phyloP scores from a whole-genome alignment of 1,140 invertebrate species.

The Trigoniulus corallinus region DNA sequence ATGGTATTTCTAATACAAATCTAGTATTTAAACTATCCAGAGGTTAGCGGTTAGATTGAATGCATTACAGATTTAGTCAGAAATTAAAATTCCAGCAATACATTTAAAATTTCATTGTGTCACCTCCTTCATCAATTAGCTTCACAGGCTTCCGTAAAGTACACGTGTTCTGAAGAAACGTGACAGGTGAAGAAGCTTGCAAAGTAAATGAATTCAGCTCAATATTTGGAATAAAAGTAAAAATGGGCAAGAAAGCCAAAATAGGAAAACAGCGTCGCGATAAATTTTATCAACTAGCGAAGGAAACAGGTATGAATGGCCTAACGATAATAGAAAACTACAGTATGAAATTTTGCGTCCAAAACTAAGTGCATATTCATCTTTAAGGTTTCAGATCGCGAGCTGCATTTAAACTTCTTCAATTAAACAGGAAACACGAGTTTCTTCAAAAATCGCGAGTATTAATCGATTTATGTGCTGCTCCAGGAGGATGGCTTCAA shows the following conservation, averaged over 20 bases:
- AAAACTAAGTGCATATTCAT: slow-evolving; percentile 8
- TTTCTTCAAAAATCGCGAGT: slow-evolving; percentile 92
- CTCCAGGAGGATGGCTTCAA: slow-evolving; percentile 99
- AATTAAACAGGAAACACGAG: slow-evolving; percentile 92
- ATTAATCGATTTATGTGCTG: slow-evolving; percentile 94
- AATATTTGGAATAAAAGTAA: no score
- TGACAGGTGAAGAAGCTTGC: no score
- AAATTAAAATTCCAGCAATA: no score
- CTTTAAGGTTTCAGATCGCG: slow-evolving; percentile 83
- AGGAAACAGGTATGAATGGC: slow-evolving; percentile 71
- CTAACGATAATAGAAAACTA: background rate
- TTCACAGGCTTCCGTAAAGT: no score
- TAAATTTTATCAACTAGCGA: slow-evolving; percentile 96
- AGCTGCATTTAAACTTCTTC: slow-evolving; percentile 96
- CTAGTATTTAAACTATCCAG: no score
- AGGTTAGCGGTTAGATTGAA: no score
- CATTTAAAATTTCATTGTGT: no score
- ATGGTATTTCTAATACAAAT: no score
- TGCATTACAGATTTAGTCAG: no score
- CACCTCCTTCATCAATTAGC: no score
- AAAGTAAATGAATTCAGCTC: no score
- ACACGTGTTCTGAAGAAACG: no score
- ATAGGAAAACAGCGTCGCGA: slow-evolving; percentile 94
- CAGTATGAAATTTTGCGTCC: background rate
- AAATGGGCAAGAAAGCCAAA: slow-evolving; percentile 94